These are phyloP conservation scores for Neotoxoptera formosana DNA, from an alignment of 1,140 invertebrate genomes.

Conservation along the genomic window DNA sequence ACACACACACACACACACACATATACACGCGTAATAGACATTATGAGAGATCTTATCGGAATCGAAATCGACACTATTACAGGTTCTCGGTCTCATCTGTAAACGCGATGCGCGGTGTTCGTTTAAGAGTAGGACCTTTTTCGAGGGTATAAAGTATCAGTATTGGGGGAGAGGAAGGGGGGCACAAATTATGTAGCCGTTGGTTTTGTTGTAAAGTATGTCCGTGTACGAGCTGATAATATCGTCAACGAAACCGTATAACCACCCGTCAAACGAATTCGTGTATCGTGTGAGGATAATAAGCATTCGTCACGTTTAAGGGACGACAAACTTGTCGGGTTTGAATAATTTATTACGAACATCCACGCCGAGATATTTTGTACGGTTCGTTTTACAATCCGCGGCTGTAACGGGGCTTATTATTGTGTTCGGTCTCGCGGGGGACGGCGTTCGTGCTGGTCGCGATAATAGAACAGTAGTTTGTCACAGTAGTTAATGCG, in stretches of 20 bases:
- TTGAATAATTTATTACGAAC: background rate
- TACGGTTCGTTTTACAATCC: background rate
- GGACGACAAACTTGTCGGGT: background rate
- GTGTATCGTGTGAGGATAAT: background rate
- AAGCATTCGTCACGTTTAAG: background rate
- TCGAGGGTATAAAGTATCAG: too few species aligned
- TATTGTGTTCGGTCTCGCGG: background rate
- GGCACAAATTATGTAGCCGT: too few species aligned
- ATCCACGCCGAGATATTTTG: background rate
- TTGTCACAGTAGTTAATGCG: background rate
- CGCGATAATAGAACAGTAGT: background rate
- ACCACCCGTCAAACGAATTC: background rate
- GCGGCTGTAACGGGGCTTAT: background rate
- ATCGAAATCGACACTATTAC: too few species aligned
- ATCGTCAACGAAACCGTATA: background rate
- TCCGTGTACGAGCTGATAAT: background rate
- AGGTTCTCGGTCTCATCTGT: too few species aligned
- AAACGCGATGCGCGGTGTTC: too few species aligned
- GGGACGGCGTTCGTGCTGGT: background rate
- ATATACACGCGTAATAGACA: too few species aligned
- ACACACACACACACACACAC: too few species aligned
- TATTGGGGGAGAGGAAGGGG: too few species aligned
- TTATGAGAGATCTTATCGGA: too few species aligned
- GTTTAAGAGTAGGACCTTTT: too few species aligned
- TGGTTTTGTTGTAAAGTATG: too few species aligned